Evolutionary conservation across 2,888 invertebrate species (phyloP).

Genomic region (Graphium colonna): DNA sequence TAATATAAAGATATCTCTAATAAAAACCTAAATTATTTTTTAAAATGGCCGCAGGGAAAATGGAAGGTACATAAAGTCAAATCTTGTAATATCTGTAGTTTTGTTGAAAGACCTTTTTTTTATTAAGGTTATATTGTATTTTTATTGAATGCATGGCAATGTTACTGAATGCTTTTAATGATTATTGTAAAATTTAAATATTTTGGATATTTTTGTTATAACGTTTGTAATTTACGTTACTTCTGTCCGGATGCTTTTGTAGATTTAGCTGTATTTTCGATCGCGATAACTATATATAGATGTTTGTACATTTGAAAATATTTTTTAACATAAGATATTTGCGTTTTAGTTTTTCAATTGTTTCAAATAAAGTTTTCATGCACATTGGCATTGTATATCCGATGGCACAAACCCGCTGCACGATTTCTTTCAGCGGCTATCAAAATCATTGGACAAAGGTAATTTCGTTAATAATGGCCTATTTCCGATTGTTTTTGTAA

Average conservation of each 20-base stretch:
- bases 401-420: constrained; percentile 16
- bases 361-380: not conserved
- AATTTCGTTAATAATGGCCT: constrained; percentile 16
- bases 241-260: constrained; percentile 23
- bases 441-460: constrained; percentile 23
- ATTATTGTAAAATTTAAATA: constrained; percentile 20
- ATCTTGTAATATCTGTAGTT: constrained; percentile 9
- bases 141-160: constrained; percentile 7
- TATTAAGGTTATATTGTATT: not conserved
- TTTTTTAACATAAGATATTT: not conserved
- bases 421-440: constrained; percentile 15
- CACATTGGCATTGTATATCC: constrained; percentile 3
- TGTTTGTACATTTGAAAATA: not conserved
- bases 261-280: constrained; percentile 3
- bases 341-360: not conserved
- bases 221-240: constrained; percentile 9
- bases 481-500: constrained; percentile 10
- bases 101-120: not conserved
- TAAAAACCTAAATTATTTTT: constrained; percentile 6
- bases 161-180: not conserved
- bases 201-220: not conserved
- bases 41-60: constrained; percentile 20
- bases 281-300: too few relatives aligned
- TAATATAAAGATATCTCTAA: not conserved
- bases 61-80: constrained; percentile 18